phyloP scores from a whole-genome alignment of 2,888 invertebrate species.

The Diploptera punctata region DNA sequence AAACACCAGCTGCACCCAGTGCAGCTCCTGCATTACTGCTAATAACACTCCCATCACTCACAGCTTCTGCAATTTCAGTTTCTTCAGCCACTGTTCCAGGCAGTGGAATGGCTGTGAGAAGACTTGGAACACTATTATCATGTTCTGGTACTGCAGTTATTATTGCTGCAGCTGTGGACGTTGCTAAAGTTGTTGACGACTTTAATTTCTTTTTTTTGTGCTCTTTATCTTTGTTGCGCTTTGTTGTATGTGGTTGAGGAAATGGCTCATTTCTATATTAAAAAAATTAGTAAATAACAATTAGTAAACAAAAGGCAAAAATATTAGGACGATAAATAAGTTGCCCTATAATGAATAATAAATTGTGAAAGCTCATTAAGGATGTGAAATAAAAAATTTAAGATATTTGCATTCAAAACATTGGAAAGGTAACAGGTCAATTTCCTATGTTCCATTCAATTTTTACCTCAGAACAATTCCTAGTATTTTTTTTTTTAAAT shows the following conservation, averaged over 20 bases:
- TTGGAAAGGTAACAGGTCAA: no score
- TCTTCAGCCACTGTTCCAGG: not conserved
- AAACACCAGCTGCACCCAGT: not conserved
- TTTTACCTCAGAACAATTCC: no score
- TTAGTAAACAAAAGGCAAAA: no score
- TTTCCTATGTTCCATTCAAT: no score
- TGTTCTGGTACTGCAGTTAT: not conserved
- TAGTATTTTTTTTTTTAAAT: no score
- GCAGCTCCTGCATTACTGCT: constrained; percentile 17
- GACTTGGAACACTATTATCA: not conserved
- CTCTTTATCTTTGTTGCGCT: constrained; percentile 64
- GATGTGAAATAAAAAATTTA: no score
- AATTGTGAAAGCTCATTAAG: no score
- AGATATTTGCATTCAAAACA: no score
- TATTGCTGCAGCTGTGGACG: not conserved
- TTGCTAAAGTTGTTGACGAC: constrained; percentile 41
- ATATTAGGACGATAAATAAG: no score
- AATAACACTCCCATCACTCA: not conserved
- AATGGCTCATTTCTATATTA: constrained; percentile 55
- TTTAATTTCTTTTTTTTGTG: constrained; percentile 66
- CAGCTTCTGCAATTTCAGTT: not conserved
- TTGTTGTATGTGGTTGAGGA: constrained; percentile 57
- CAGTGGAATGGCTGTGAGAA: not conserved
- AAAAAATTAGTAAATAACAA: no score
- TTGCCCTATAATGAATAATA: no score